Conservation (phyloP, 1,140 invertebrate species). For the Drosophila nebulosa region DNA sequence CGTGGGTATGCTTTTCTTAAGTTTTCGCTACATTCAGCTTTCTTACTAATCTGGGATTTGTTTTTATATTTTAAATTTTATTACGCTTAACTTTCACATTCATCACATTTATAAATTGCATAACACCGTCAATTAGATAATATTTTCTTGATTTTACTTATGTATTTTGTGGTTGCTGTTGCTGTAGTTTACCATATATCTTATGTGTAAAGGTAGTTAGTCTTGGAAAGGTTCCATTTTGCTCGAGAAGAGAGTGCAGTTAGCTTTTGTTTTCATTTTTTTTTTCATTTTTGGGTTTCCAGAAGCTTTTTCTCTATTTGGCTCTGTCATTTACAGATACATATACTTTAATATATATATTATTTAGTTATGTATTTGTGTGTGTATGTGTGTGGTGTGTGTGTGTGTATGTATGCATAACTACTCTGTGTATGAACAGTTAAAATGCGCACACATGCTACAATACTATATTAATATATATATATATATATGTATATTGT, state of each 20-base stretch:
- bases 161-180: constrained; percentile 26
- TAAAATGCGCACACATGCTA: constrained; percentile 47
- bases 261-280: constrained; percentile 15
- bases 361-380: constrained; percentile 32
- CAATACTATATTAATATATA: not conserved
- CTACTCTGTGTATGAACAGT: constrained; percentile 54
- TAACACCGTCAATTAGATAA: constrained; percentile 76
- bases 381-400: not conserved
- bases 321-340: constrained; percentile 30
- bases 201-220: constrained; percentile 77
- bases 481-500: constrained; percentile 11
- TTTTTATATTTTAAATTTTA: constrained; percentile 21
- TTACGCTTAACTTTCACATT: constrained; percentile 75
- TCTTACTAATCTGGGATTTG: constrained; percentile 44
- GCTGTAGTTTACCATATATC: constrained; percentile 29
- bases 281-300: not conserved
- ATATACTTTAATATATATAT: constrained; percentile 28
- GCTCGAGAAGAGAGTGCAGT: constrained; percentile 70
- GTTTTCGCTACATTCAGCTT: constrained; percentile 69
- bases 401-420: constrained; percentile 34
- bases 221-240: constrained; percentile 72
- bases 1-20: constrained; percentile 73
- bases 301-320: constrained; percentile 23
- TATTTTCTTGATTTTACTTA: constrained; percentile 24
- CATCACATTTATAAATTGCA: constrained; percentile 79